Evolutionary conservation across 2,888 invertebrate genomes (phyloP).

Genomic region (Caenorhabditis sp.): DNA sequence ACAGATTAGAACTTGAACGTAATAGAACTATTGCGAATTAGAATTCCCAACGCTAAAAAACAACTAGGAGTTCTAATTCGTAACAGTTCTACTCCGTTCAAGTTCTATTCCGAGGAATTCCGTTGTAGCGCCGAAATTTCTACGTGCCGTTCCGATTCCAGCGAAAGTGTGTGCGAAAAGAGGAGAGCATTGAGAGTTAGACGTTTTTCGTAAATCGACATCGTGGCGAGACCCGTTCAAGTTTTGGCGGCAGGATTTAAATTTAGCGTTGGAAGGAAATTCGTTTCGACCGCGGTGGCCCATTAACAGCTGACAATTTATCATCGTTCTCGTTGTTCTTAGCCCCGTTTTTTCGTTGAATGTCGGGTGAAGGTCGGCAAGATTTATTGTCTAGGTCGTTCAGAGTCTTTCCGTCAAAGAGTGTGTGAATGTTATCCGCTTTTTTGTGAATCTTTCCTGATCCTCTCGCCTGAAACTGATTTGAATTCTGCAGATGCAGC

Average conservation of each 20-base stretch:
- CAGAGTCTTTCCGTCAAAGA: slow-evolving; percentile 1
- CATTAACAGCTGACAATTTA: slow-evolving; percentile 40
- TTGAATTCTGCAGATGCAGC: slow-evolving; percentile 38
- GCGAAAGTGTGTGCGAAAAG: neutral
- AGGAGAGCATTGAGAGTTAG: neutral
- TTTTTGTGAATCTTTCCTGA: neutral
- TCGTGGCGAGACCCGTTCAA: slow-evolving; percentile 5
- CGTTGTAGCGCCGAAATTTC: neutral
- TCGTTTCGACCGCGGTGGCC: slow-evolving; percentile 9
- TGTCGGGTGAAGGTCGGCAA: slow-evolving; percentile 37
- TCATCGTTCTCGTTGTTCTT: slow-evolving; percentile 39
- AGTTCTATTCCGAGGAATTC: neutral
- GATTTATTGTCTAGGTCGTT: slow-evolving; percentile 29
- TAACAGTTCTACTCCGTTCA: no score
- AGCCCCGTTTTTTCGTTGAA: slow-evolving; percentile 21
- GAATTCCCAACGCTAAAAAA: no score
- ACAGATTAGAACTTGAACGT: no score
- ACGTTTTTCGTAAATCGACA: neutral
- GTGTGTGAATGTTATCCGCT: slow-evolving; percentile 8
- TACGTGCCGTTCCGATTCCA: neutral
- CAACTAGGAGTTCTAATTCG: no score
- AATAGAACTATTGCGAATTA: no score
- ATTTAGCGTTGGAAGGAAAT: no score
- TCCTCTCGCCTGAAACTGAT: neutral
- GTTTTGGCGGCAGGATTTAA: neutral